Conservation (phyloP, 2,113 vertebrate species). For the Psilopsiagon aymara region DNA sequence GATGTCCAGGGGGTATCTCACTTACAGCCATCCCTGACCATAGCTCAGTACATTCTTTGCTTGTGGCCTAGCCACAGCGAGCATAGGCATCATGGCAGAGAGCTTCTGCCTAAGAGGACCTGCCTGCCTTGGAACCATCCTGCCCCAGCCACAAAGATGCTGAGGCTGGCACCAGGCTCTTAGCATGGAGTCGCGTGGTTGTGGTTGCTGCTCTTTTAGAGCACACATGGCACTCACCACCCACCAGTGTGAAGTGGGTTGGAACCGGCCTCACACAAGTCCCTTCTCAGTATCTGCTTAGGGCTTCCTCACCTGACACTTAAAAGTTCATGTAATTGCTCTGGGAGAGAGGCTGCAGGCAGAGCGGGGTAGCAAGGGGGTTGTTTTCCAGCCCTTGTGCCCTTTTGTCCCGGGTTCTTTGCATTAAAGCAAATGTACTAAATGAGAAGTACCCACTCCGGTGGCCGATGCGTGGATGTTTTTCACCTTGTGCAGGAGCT, state of each 20-base stretch:
- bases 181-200: rapidly evolving
- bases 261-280: not conserved
- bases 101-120: not conserved
- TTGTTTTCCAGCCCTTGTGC: rapidly evolving
- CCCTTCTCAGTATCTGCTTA: not conserved
- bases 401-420: not conserved
- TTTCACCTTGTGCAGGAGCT: not conserved
- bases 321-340: not conserved
- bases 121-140: not conserved
- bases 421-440: not conserved
- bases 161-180: rapidly evolving
- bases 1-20: not conserved
- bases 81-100: not conserved
- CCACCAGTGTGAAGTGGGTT: not conserved
- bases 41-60: not conserved
- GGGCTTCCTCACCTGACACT: not conserved
- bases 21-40: not conserved
- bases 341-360: not conserved
- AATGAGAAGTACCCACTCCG: not conserved
- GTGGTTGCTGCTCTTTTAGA: not conserved
- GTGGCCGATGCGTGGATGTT: not conserved
- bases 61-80: not conserved
- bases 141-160: rapidly evolving
- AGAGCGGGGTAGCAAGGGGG: not conserved
- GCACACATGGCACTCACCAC: not conserved